Evolutionary conservation across 2,113 vertebrate genomes (phyloP).

Genomic region (Spilogale gracilis): DNA sequence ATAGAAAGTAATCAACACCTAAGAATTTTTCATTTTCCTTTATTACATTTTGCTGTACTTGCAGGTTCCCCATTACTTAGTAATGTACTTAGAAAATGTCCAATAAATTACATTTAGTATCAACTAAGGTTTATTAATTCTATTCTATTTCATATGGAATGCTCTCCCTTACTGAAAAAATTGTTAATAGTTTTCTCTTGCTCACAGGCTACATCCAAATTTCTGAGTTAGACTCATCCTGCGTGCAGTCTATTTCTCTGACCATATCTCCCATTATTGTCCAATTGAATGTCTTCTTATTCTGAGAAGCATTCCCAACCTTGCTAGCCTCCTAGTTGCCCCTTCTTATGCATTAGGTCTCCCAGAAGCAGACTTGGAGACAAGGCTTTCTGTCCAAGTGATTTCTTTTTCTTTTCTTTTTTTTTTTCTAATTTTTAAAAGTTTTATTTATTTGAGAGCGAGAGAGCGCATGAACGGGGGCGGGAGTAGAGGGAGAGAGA

Average conservation of each 20-base stretch:
- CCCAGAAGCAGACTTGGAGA: background rate
- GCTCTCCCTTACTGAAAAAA: slow-evolving; percentile 52
- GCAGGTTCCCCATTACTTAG: slow-evolving; percentile 68
- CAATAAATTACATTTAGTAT: slow-evolving; percentile 71
- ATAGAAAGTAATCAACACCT: slow-evolving; percentile 69
- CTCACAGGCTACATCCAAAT: slow-evolving; percentile 10
- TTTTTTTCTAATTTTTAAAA: too few relatives aligned
- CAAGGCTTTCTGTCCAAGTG: background rate
- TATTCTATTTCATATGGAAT: slow-evolving; percentile 62
- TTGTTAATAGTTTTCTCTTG: slow-evolving; percentile 27
- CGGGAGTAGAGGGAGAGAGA: too few relatives aligned
- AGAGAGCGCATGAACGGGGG: too few relatives aligned
- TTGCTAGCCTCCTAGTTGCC: background rate
- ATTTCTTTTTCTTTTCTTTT: background rate
- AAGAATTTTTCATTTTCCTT: slow-evolving; percentile 68
- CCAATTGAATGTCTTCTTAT: background rate
- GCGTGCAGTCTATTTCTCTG: background rate
- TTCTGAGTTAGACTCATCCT: background rate
- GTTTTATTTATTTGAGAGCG: too few relatives aligned
- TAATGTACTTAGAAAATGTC: slow-evolving; percentile 68
- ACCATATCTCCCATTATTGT: background rate
- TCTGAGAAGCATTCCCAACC: background rate
- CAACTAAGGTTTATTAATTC: slow-evolving; percentile 70
- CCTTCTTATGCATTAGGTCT: background rate
- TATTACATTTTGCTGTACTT: slow-evolving; percentile 71